A percentile compares a stretch with the other conserved stretches of the same genome.
These are phyloP conservation scores for Rhea pennata DNA, from an alignment of 2,113 vertebrate species.

Conservation along the genomic window DNA sequence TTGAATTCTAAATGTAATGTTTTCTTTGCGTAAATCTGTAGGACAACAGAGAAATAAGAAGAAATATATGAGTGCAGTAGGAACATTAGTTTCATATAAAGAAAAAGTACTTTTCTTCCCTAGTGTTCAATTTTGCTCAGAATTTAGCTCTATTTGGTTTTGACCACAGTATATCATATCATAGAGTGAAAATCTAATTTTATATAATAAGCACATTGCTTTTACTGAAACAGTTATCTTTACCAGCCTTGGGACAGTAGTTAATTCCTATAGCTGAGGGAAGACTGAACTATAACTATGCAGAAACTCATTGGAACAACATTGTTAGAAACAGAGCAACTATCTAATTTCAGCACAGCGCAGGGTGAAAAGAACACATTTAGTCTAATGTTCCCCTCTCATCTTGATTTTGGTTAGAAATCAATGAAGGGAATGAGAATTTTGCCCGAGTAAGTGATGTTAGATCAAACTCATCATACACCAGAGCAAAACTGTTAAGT, in stretches of 20 bases:
- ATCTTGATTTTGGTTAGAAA: not conserved
- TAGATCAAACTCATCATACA: not conserved
- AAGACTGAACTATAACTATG: not conserved
- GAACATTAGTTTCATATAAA: not conserved
- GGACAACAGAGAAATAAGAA: not conserved
- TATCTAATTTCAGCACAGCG: not conserved
- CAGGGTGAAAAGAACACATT: not conserved
- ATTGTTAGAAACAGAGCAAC: not conserved
- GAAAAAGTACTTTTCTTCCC: not conserved
- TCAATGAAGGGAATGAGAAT: not conserved
- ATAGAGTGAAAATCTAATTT: not conserved
- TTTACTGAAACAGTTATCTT: not conserved
- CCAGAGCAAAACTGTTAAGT: not conserved
- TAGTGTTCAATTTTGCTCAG: not conserved
- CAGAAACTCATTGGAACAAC: not conserved
- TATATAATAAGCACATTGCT: not conserved
- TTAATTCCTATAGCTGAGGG: not conserved
- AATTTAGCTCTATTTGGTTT: not conserved
- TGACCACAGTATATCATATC: not conserved
- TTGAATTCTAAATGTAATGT: rapidly evolving
- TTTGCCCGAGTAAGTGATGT: rapidly evolving
- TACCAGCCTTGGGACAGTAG: not conserved
- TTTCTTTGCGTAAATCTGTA: not conserved
- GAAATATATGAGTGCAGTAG: not conserved
- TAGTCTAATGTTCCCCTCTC: not conserved